Evolutionary conservation across 2,797 vertebrate species (phyloP).

Genomic region (Nasua narica): DNA sequence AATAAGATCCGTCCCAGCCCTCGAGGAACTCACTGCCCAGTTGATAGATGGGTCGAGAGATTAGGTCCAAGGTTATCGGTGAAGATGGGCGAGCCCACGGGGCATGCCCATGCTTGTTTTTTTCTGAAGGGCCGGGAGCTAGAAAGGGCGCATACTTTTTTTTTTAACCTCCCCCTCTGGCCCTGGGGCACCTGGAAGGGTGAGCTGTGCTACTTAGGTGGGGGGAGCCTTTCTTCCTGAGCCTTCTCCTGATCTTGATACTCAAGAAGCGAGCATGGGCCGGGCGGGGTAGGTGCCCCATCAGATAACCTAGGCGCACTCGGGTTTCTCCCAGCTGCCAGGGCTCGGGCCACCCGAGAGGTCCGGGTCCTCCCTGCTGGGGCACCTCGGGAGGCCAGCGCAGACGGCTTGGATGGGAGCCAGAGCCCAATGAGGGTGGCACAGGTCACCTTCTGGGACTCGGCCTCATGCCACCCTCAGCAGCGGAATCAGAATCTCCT

Average conservation of each 20-base stretch:
- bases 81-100: background rate
- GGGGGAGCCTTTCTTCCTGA: background rate
- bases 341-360: conserved; percentile 43
- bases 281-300: background rate
- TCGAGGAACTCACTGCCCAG: background rate
- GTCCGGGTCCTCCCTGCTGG: background rate
- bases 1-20: background rate
- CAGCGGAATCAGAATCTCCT: conserved; percentile 37
- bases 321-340: conserved; percentile 61
- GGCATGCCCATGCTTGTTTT: too few species aligned
- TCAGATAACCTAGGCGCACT: conserved; percentile 54
- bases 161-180: background rate
- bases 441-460: background rate
- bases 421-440: background rate
- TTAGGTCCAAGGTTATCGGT: background rate
- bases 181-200: background rate
- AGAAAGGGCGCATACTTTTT: background rate
- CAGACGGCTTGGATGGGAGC: background rate
- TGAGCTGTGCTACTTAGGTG: background rate
- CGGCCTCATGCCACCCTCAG: background rate
- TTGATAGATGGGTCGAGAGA: background rate
- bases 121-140: background rate
- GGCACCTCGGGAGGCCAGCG: background rate
- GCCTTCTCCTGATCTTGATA: conserved; percentile 59
- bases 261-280: conserved; percentile 29